Percentiles rank a stretch among this genome's conserved stretches.
Conservation (phyloP, 2,113 vertebrate genomes). For the Pelodiscus sinensis region DNA sequence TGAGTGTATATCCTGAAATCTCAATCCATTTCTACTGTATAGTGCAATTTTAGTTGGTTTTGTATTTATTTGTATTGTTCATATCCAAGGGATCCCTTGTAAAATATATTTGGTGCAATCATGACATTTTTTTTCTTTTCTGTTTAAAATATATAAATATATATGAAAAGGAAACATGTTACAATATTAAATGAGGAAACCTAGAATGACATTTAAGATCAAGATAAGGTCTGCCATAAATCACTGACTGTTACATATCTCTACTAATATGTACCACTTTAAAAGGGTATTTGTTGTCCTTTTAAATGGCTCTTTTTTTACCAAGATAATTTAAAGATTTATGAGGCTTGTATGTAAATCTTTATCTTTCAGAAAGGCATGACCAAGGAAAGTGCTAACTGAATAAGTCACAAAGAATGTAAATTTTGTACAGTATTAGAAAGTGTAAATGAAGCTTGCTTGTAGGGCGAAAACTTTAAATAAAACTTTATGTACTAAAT, state of each 20-base stretch:
- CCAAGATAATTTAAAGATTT: conserved; percentile 78
- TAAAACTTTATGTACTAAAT: conserved; percentile 89
- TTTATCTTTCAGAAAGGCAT: conserved; percentile 84
- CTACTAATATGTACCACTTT: conserved; percentile 73
- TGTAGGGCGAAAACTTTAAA: conserved; percentile 87
- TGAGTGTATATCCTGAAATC: conserved; percentile 68
- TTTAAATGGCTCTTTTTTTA: conserved; percentile 77
- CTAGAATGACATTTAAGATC: conserved; percentile 61
- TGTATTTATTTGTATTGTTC: conserved; percentile 87
- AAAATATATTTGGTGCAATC: conserved; percentile 84
- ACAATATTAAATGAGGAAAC: conserved; percentile 65
- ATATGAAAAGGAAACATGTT: conserved; percentile 73
- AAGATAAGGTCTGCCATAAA: conserved; percentile 68
- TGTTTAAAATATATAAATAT: conserved; percentile 78
- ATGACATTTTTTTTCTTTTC: conserved; percentile 73
- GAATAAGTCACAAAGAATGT: conserved; percentile 82
- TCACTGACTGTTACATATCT: conserved; percentile 69
- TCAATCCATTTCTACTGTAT: conserved; percentile 76
- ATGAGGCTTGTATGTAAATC: conserved; percentile 82
- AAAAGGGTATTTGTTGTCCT: conserved; percentile 79
- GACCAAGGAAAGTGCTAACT: conserved; percentile 79
- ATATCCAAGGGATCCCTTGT: conserved; percentile 85
- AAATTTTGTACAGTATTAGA: conserved; percentile 90
- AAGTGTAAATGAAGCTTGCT: conserved; percentile 90
- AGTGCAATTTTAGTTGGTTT: conserved; percentile 84